Base-by-base conservation (phyloP, 2,113 vertebrate species). In the Pelobates fuscus region DNA sequence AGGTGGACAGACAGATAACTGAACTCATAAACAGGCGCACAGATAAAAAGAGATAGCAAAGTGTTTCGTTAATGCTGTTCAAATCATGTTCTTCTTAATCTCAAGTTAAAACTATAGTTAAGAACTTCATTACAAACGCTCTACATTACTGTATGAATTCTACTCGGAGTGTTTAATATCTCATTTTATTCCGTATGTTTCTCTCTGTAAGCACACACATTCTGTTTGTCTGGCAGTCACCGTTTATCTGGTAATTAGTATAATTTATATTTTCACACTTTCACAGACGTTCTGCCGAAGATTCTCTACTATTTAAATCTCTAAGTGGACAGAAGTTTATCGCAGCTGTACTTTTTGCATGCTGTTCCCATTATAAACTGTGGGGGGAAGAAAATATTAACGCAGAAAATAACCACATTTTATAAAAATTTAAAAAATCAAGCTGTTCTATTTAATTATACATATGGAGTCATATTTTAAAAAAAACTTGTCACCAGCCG, bases 301-400 rank as follows among this genome's bases (percentile, higher is more conserved):
- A 65, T 49, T 58, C 62, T 61, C 71, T 74, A 55, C 71, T 74
- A 30, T 20, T 74, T 66, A 63, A 74, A 74, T 29, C 71, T 30
- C 26, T 74, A 74, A 74, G 30, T 58, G 62, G 71, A 43, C 46
- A n/a, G 37, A 41, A 55, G 30, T 65, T 64, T 43, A 43, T 10
- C 25, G 27, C 23, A 15, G 52, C 27, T 25, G 24, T 14, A 18
- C 32, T 20, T 29, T 58, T 37, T 12, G 59, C 62, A 29, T 66
- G 71, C 49, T 66, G 71, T 12, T 26, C 44, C 54, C 49, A 65
- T 27, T 58, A 21, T 11, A 41, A 52, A 57, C 26, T 18, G 62
- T 24, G 15, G 43, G 43, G 49, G 46, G 5, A 65, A 18, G 24
- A 70, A 70, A 26, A 27, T 15, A 17, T 46, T 21, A 59, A 60